Base-by-base conservation (phyloP, 2,113 vertebrate genomes). In the Psittacus erithacus region DNA sequence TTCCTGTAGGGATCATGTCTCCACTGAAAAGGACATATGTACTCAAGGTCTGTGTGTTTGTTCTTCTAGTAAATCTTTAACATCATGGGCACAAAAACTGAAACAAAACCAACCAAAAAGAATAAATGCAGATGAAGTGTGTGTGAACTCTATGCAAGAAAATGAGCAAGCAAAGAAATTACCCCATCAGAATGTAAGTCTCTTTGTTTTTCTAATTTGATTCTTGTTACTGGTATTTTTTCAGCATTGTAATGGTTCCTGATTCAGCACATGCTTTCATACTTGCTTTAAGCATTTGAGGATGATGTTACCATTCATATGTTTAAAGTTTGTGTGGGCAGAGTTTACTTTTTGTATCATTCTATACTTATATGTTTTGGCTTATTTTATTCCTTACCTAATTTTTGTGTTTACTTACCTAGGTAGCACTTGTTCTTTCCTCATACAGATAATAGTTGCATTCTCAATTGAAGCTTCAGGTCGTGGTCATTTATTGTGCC, bases 61-160 rank as follows among this genome's bases (percentile, higher is more conserved):
- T 78, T 73, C 91, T 93, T 85, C 25, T 90, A 98, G 98, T 92
- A 98, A 98, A 93, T 94, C 93, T 28, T 60, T 99, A 92, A 99
- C 99, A 39, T 99, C 99, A 24, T 99, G 99, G 99, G 99, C 99
- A 52, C 98, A 99, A 83, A 99, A 98, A 88, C 95, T 99, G 94
- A 99, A 98, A 96, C 97, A 98, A 94, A 98, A 93, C 85, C 97
- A 98, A 31, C 97, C 96, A 74, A 99, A 97, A 97, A 98, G 87
- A 95, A 91, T 92, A 81, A 90, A 77, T 15, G 28, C 18, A 3
- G 97, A 97, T 76, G 97, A 96, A 53, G 38, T 16, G 3, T 47
- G 41, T 78, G 60, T 74, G 57, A 79, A 62, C 17, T 65, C 96
- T 67, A 59, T 85, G 94, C 97, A 93, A 78, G 94, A 76, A 80